Percentiles rank a stretch among this genome's conserved stretches.
Evolutionary conservation across 2,113 vertebrate species (phyloP).

Genomic region (Acrocephalus kingi): DNA sequence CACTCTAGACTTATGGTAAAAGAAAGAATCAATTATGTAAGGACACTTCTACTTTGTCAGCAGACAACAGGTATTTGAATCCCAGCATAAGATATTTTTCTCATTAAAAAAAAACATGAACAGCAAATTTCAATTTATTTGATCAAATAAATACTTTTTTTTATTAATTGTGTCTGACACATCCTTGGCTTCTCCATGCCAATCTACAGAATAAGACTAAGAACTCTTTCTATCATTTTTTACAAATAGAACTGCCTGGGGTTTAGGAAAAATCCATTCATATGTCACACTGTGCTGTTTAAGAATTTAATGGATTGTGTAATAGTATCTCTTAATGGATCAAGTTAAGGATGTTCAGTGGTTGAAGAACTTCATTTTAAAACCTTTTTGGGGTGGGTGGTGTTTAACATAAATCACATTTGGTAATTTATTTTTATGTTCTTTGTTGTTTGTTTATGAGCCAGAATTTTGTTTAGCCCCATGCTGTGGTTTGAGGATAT

Average conservation of each 20-base stretch:
- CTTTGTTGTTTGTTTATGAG: background rate
- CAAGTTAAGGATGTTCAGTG: background rate
- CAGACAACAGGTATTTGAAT: background rate
- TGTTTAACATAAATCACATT: background rate
- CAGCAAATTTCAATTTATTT: background rate
- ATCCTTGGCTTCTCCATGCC: background rate
- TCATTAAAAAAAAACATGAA: background rate
- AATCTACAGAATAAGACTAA: background rate
- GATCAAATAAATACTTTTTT: background rate
- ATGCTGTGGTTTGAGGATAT: background rate
- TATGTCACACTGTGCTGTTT: background rate
- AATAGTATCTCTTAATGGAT: background rate
- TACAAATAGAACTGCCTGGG: background rate
- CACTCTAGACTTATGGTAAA: background rate
- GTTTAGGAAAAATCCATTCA: background rate
- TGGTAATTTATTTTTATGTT: background rate
- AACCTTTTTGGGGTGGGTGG: background rate
- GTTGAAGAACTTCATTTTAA: background rate
- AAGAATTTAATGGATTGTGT: background rate
- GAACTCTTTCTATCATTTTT: background rate
- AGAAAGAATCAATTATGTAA: background rate
- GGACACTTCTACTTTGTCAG: background rate
- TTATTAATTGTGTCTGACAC: background rate
- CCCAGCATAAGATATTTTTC: background rate
- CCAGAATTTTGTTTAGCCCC: background rate